These are phyloP conservation scores for Nerophis lumbriciformis DNA, from an alignment of 2,113 vertebrate genomes.

Conservation along the genomic window DNA sequence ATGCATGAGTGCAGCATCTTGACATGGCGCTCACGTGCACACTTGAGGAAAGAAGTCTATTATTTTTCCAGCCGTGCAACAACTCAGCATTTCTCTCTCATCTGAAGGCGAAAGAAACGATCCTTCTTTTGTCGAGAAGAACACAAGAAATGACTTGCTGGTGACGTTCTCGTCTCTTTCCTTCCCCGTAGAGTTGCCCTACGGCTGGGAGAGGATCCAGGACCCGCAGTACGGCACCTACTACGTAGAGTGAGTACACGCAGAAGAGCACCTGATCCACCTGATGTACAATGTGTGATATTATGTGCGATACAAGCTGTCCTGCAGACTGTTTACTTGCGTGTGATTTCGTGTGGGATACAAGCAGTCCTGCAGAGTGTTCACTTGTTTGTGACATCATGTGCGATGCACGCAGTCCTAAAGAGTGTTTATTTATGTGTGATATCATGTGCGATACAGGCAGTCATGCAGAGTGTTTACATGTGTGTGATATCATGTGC, in stretches of 20 bases:
- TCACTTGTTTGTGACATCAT: too few relatives aligned
- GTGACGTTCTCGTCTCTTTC: slow-evolving; percentile 24
- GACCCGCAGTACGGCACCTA: slow-evolving; percentile 96
- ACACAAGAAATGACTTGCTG: background rate
- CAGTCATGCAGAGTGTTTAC: too few relatives aligned
- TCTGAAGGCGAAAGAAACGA: background rate
- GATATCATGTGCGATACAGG: too few relatives aligned
- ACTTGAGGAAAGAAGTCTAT: slow-evolving; percentile 21
- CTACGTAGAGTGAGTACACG: slow-evolving; percentile 90
- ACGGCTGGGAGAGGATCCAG: slow-evolving; percentile 98
- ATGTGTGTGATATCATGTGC: too few relatives aligned
- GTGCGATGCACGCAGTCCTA: too few relatives aligned
- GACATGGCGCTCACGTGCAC: slow-evolving; percentile 30
- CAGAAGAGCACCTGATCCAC: too few relatives aligned
- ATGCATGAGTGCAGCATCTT: slow-evolving; percentile 50
- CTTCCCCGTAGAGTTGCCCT: slow-evolving; percentile 83
- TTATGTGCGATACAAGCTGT: too few relatives aligned
- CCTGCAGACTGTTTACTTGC: too few relatives aligned
- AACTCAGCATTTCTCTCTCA: slow-evolving; percentile 8
- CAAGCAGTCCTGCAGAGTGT: too few relatives aligned
- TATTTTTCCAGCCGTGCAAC: slow-evolving; percentile 32
- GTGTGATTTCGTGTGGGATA: too few relatives aligned
- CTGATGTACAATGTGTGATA: background rate
- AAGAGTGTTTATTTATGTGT: too few relatives aligned
- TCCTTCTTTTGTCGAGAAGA: background rate